Evolutionary conservation across 1,140 invertebrate genomes (phyloP), one percentile per base, ranked within the genome.

Genomic region (Aphelenchoides fujianensis): DNA sequence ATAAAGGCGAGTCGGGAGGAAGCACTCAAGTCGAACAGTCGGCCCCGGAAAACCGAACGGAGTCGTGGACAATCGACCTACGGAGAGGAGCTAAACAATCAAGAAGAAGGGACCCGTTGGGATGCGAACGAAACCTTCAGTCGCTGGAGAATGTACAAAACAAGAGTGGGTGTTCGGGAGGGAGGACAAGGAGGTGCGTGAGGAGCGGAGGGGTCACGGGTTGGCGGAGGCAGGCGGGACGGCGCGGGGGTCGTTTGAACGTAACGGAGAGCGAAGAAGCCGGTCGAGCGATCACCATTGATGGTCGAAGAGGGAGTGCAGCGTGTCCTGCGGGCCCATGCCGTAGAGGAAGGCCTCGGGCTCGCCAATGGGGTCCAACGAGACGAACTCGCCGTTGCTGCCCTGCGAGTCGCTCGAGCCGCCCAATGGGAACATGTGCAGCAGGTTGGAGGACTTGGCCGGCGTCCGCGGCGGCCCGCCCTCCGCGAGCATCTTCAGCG

Each of bases 401-500:
- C 37, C 19, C n/a, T 64, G 12, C 3, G 3, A 1, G 16, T 31
- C 1, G 16, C n/a, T 41, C 32, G 12, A 16, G 31, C 63, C 36
- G 34, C 5, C 55, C 12, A 59, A 5, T 5, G 19, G 7, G 23
- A 7, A 59, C 55, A 5, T 7, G 5, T 59, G 23, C 12, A 59
- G 5, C 28, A 30, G 27, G 19, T 59, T 59, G 27, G 55, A 59
- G 2, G 69, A 70, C 55, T 9, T 71, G 66, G 35, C 53, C 35
- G 31, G 69, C 28, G 69, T 72, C 23, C 68, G 28, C 27, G 48
- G 37, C 32, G 31, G 70, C 31, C 69, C 61, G 28, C 73, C 73
- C 1, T 74, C 71, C 19, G 69, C 63, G 7, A 72, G 36, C 72
- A 73, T 74, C 34, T 73, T 73, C 28, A 73, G 35, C 0, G 72